Base-by-base conservation (phyloP, 53 echinoderm and acorn worm genomes). In the Crossaster papposus region DNA sequence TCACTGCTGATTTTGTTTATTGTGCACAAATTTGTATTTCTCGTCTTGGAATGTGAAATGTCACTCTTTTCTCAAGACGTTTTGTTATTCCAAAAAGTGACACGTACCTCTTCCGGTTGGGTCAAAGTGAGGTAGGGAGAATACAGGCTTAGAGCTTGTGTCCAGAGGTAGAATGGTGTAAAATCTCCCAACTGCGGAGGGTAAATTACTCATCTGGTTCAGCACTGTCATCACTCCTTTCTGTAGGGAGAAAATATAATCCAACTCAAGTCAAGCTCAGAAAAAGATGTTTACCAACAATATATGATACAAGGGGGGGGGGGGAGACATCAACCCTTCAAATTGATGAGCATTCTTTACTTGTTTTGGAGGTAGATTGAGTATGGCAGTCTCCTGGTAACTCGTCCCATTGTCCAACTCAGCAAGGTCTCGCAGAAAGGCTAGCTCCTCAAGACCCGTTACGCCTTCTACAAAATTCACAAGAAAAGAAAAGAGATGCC, bases 141-240 rank as follows among this genome's bases (percentile, higher is more conserved):
- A 91, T 32, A 94, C 89, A 29, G 92, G 92, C 44, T 89, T 82
- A 26, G 89, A 79, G 26, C 30, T 71, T 15, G 64, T 58, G 82
- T 89, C 82, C 72, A 86, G 74, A 18, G 93, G 93, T 12, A 93
- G 54, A 51, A 86, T 93, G 30, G 93, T 89, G 86, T 98, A 99
- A 89, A 99, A 99, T 76, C 93, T 93, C 24, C 99, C 99, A 1
- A 99, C 95, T 30, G 96, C 96, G 0, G 99, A 96, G n/a, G 96
- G 94, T 35, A 99, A 80, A 58, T 99, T 94, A 52, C 99, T 99
- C 85, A 99, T 91, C 65, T 92, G 94, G 81, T 99, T 99, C 17
- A 99, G 85, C 15, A 99, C 99, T n/a, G 96, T 96, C 99, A 98
- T 99, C 64, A 95, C 89, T 80, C 99, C 99, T 92, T 96, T 96